Percentiles rank a stretch among this genome's conserved stretches.
Conservation (phyloP, 2,797 vertebrate genomes). For the Pogoniulus pusillus region DNA sequence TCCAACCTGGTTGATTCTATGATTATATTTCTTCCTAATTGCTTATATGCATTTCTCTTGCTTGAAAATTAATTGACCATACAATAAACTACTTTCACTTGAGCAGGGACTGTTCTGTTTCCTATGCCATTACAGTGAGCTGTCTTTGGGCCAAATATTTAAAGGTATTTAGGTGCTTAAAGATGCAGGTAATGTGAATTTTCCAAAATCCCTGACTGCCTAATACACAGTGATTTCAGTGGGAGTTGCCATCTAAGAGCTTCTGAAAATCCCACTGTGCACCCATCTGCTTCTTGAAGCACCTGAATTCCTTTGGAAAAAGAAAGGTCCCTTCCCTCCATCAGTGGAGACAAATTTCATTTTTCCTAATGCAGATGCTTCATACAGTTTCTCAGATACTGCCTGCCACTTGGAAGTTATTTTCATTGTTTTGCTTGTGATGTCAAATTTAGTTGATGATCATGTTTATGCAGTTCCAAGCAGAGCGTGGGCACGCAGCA, state of each 20-base stretch:
- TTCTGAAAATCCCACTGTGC: conserved; percentile 65
- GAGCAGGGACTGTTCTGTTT: conserved; percentile 53
- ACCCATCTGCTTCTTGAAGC: conserved; percentile 60
- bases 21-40: conserved; percentile 32
- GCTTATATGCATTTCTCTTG: conserved; percentile 3
- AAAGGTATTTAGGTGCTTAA: conserved; percentile 72
- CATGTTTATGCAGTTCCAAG: conserved; percentile 40
- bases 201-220: conserved; percentile 59
- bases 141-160: conserved; percentile 68
- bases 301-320: conserved; percentile 56
- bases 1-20: no score
- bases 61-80: conserved; percentile 55
- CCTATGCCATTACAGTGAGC: conserved; percentile 41
- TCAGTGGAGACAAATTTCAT: background rate
- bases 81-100: conserved; percentile 42
- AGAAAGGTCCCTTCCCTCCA: conserved; percentile 3
- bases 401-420: conserved; percentile 33
- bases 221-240: conserved; percentile 54
- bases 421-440: conserved; percentile 55
- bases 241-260: conserved; percentile 65
- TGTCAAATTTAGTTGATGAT: conserved; percentile 20
- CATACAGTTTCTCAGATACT: background rate
- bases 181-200: conserved; percentile 71
- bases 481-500: conserved; percentile 14
- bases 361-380: conserved; percentile 7